Evolutionary conservation across 2,888 invertebrate species (phyloP), one percentile per base, ranked within the genome.

Genomic region (Andrena bucephala): DNA sequence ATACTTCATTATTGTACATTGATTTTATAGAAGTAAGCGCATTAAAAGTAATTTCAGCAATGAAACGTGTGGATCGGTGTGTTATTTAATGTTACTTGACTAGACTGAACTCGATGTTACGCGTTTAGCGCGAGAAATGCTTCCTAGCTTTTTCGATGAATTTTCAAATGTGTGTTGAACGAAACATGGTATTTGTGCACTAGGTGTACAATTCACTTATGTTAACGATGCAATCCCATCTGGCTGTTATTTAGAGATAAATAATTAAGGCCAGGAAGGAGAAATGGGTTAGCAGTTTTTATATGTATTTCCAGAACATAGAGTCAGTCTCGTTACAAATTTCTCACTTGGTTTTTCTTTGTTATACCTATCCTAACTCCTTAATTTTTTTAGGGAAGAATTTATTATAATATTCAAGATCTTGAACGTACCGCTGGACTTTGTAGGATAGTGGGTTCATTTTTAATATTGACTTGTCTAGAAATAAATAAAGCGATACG

Each of bases 171-270:
- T 59, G 20, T 77, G 73, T 77, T 62, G 50, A 4, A 13, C 16
- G 7, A 77, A 77, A 77, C 73, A 73, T 42, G 52, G 24, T 77
- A 16, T 65, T 67, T 77, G 54, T 62, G 24, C 60, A 10, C 13
- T 33, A 7, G 6, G 2, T 65, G 36, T 24, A 71, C 13, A 59
- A 76, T 65, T 65, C 29, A 24, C 31, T 33, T n/a, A 48, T n/a
- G 63, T 70, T 42, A 1, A 7, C 31, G 7, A 54, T 54, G 20
- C 54, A 2, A 20, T 54, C 54, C 24, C 42, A 42, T 36, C 52
- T 81, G 27, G 24, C 16, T 54, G 20, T 66, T 81, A 78, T 81
- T 75, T 79, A 79, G 71, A 42, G 10, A 75, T 82, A 82, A 82
- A 79, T 74, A 63, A 63, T 54, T 31, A 52, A 7, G 20, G 6